Evolutionary conservation across 2,797 vertebrate species (phyloP).

Genomic region (Coilia nasus): DNA sequence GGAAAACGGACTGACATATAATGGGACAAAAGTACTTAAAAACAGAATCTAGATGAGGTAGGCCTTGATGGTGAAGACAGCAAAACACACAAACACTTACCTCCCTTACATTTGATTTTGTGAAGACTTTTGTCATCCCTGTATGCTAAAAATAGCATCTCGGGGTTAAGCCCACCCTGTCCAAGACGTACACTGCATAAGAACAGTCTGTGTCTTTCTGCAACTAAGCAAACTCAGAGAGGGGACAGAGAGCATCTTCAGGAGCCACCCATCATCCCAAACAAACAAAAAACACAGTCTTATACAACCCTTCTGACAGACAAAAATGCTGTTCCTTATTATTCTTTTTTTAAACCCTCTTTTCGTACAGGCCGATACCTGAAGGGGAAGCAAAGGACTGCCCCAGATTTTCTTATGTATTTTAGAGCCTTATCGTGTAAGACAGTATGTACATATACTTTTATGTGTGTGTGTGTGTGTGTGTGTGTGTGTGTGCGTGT

Average conservation of each 20-base stretch:
- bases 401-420: slow-evolving; percentile 31
- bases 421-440: not conserved
- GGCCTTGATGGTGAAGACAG: not conserved
- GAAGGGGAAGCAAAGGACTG: slow-evolving; percentile 14
- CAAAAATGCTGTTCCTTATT: not conserved
- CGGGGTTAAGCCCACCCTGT: not conserved
- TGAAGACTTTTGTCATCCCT: no score
- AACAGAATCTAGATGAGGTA: not conserved
- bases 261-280: not conserved
- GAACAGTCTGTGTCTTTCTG: not conserved
- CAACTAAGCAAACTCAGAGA: not conserved
- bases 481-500: slow-evolving; percentile 7
- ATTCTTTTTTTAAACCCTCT: not conserved
- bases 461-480: not conserved
- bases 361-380: not conserved
- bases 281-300: not conserved
- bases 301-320: not conserved
- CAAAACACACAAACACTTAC: not conserved
- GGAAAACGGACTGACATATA: not conserved
- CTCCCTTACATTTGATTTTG: not conserved
- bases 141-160: no score
- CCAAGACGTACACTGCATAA: not conserved
- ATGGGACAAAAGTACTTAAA: not conserved
- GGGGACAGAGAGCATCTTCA: not conserved
- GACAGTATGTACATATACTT: not conserved